Evolutionary conservation across 1,140 invertebrate genomes (phyloP).

Genomic region (Heliconius hewitsoni): DNA sequence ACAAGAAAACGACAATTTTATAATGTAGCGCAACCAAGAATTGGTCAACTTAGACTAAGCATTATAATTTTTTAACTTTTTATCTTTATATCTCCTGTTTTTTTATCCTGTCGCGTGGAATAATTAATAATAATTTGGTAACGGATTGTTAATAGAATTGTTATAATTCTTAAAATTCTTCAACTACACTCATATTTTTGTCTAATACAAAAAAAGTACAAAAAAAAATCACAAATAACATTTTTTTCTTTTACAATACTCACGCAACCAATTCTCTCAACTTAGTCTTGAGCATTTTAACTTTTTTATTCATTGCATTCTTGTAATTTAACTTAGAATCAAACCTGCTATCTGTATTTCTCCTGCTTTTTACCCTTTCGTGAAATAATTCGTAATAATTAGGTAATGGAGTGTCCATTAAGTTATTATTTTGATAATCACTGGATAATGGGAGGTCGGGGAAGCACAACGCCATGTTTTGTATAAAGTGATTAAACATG

Average conservation of each 20-base stretch:
- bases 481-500: slow-evolving; percentile 85
- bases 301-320: slow-evolving; percentile 73
- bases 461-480: slow-evolving; percentile 57
- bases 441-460: slow-evolving; percentile 33
- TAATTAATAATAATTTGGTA: neutral
- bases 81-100: neutral
- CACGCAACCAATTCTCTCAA: slow-evolving; percentile 73
- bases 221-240: neutral
- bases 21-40: too few species aligned
- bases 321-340: slow-evolving; percentile 64
- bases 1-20: too few species aligned
- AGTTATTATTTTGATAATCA: slow-evolving; percentile 29
- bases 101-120: neutral
- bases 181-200: neutral
- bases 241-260: neutral
- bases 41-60: too few species aligned
- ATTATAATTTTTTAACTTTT: too few species aligned
- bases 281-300: slow-evolving; percentile 72
- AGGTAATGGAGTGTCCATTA: slow-evolving; percentile 65
- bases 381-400: slow-evolving; percentile 76
- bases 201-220: neutral
- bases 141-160: neutral
- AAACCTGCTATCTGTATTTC: slow-evolving; percentile 37
- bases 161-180: neutral
- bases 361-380: slow-evolving; percentile 60